phyloP scores from a whole-genome alignment of 1,140 invertebrate genomes.

The Philotrypesis tridentata region DNA sequence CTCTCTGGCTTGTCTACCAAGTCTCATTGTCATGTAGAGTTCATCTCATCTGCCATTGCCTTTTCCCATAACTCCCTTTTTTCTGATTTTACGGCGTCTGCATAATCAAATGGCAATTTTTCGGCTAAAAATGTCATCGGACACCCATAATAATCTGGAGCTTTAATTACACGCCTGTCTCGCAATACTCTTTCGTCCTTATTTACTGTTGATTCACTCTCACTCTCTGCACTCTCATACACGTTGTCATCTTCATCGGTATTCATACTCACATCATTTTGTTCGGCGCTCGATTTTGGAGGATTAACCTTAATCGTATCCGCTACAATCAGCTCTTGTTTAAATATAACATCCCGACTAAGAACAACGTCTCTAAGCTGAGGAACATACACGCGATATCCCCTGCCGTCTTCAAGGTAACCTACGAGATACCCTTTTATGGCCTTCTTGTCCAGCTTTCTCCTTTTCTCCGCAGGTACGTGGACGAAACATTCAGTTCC shows the following conservation, averaged over 20 bases:
- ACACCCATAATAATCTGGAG: background rate
- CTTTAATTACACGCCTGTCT: background rate
- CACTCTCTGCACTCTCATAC: background rate
- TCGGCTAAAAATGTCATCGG: no score
- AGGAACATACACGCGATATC: conserved; percentile 46
- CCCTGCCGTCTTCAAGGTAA: background rate
- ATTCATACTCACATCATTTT: background rate
- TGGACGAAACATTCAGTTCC: no score
- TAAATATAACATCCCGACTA: background rate
- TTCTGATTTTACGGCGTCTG: background rate
- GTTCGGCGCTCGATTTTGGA: background rate
- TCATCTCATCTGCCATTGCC: conserved; percentile 9
- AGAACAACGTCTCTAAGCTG: no score
- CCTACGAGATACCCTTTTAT: conserved; percentile 6
- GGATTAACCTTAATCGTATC: background rate
- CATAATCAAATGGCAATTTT: background rate
- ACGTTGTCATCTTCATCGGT: background rate
- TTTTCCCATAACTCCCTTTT: background rate
- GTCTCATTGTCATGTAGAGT: conserved; percentile 4
- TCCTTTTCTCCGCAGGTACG: conserved; percentile 40
- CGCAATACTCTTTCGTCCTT: no score
- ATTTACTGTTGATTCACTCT: background rate
- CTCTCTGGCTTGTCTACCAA: background rate
- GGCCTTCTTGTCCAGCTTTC: conserved; percentile 50
- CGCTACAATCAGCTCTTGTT: background rate